Base-by-base conservation (phyloP, 2,797 vertebrate genomes). In the Cetoscarus ocellatus region DNA sequence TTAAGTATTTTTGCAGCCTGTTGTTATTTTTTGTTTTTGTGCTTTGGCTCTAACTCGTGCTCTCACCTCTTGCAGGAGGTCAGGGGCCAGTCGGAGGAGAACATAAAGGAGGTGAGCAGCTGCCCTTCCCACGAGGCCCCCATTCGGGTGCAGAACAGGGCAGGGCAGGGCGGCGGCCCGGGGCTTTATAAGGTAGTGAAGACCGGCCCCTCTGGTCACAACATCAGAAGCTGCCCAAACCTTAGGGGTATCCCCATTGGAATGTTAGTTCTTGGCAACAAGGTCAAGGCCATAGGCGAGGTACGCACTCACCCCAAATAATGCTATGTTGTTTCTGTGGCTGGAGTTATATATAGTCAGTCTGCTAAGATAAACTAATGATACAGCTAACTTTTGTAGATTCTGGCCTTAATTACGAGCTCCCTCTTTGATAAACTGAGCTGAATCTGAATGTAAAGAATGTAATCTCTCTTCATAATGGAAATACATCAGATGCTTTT, bases 181-280 rank as follows among this genome's bases (percentile, higher is more conserved):
- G 98, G 98, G 94, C 90, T 97, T 94, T 99, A 99, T 97, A 98
- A 99, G 97, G 98, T 99, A 98, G 98, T 99, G 96, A 99, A 99
- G 97, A 99, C 98, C 83, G 98, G 98, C 92, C 98, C 98, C 80
- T 99, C 98, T 94, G 98, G 98, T 96, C 98, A 99, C 97, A 99
- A 99, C 97, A 98, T 99, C 97, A 96, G 98, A 98, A 99, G 98
- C 96, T 99, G 97, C 92, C 98, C 98, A 95, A 99, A 99, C 98
- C 98, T 99, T 98, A 99, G 98, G 98, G 98, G 98, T 98, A 98
- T 99, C 98, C 98, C 98, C 95, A 99, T 99, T 98, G 98, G 98
- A 98, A 99, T 99, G 98, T 99, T 99, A 99, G 97, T 99, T 93
- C 98, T 99, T 96, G 98, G 97, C 95, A 99, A 99, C 98, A 98